Percentiles rank a stretch among this genome's conserved stretches.
Evolutionary conservation across 2,888 invertebrate species (phyloP).

Genomic region (Drosophila mayaguana): DNA sequence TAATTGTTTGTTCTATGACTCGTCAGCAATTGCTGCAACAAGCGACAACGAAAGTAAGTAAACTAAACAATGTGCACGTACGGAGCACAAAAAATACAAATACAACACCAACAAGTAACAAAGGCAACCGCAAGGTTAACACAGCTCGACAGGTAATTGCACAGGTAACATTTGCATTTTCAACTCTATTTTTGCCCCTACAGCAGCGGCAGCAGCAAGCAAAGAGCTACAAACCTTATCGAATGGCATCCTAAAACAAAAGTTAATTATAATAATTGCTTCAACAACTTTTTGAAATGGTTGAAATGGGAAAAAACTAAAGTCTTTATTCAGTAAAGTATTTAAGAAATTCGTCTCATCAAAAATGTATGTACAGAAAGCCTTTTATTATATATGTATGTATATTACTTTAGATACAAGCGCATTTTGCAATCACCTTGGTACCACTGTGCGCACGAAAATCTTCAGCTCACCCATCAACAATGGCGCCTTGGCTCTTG

Average conservation of each 20-base stretch:
- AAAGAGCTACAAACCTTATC: slow-evolving; percentile 26
- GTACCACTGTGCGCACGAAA: slow-evolving; percentile 61
- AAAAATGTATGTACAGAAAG: not conserved
- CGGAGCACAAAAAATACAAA: slow-evolving; percentile 3
- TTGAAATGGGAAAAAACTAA: not conserved
- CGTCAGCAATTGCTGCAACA: slow-evolving; percentile 50
- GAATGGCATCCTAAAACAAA: slow-evolving; percentile 28
- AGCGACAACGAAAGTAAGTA: slow-evolving; percentile 66
- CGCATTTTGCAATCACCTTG: slow-evolving; percentile 21
- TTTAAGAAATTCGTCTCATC: not conserved
- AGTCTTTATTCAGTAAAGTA: not conserved
- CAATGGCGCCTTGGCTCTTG: slow-evolving; percentile 70
- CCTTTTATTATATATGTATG: not conserved
- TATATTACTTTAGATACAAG: not conserved
- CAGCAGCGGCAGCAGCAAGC: not conserved
- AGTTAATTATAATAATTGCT: slow-evolving; percentile 40
- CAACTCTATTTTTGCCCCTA: slow-evolving; percentile 23
- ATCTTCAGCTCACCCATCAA: slow-evolving; percentile 21
- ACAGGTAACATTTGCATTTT: slow-evolving; percentile 60
- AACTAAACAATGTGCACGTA: slow-evolving; percentile 67
- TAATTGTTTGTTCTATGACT: slow-evolving; percentile 67
- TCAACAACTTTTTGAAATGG: not conserved
- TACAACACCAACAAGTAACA: slow-evolving; percentile 33
- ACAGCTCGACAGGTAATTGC: slow-evolving; percentile 56
- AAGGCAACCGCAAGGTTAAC: slow-evolving; percentile 72